Percentiles rank a stretch among this genome's conserved stretches.
Evolutionary conservation across 2,113 vertebrate species (phyloP).

Genomic region (Ciconia boyciana): DNA sequence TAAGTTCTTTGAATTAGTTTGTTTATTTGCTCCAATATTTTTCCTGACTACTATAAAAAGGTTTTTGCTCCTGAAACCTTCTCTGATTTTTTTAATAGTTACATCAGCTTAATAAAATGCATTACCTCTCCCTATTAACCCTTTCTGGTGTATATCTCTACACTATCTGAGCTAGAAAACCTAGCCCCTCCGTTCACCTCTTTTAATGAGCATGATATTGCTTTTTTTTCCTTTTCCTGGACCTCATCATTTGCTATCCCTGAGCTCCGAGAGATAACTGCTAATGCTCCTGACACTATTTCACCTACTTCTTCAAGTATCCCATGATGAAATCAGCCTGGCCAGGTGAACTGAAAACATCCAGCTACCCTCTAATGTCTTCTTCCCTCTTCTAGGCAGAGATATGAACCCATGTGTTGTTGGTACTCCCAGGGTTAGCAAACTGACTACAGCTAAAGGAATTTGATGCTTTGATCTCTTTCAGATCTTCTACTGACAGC

Average conservation of each 20-base stretch:
- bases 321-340: not conserved
- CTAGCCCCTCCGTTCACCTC: not conserved
- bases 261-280: not conserved
- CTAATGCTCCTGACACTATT: not conserved
- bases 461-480: not conserved
- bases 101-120: not conserved
- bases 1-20: not conserved
- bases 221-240: not conserved
- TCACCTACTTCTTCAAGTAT: not conserved
- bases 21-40: constrained; percentile 5
- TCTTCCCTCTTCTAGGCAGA: not conserved
- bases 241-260: not conserved
- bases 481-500: not conserved
- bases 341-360: not conserved
- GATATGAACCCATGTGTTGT: not conserved
- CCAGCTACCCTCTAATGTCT: not conserved
- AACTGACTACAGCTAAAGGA: not conserved
- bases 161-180: not conserved
- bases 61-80: not conserved
- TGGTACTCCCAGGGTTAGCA: not conserved
- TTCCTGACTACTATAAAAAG: not conserved
- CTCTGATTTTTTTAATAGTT: not conserved
- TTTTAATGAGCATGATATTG: not conserved
- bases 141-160: not conserved
- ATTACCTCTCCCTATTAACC: not conserved